Evolutionary conservation across 2,797 vertebrate genomes (phyloP), one percentile per base, ranked within the genome.

Genomic region (Lepilemur ruficaudatus): DNA sequence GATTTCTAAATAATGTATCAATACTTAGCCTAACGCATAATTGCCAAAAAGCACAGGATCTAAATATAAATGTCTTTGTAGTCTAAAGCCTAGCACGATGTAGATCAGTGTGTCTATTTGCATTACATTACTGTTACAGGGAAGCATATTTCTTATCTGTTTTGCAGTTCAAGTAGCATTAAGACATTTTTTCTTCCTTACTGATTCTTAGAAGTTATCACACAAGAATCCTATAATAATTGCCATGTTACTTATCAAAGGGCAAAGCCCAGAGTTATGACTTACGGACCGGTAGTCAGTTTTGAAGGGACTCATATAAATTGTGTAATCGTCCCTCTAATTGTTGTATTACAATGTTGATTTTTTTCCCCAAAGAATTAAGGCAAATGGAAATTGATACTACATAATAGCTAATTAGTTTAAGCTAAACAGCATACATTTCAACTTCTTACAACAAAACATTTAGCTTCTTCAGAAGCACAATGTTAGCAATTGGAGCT

Each of bases 151-250:
- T 89, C 41, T 93, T 95, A n/a, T 55, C 20, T 94, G 25, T 57
- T 67, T 95, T 82, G 7, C 57, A 67, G 41, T 41, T 96, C 81
- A n/a, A 94, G 46, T 0, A 75, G 11, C 32, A 86, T 80, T 32
- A 96, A 97, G 73, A 59, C 91, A 87, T 97, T 73, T 43, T 69
- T 93, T 89, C 97, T 55, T 96, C 93, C n/a, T 70, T 89, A 76
- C 14, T 4, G 69, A 15, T 61, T 85, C 61, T 78, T 28, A 89
- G 61, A 85, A 32, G 28, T 76, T 88, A 55, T 73, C 67, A 85
- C 2, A 63, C 72, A 83, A 97, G 98, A 96, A 55, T 63, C 72
- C 35, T 80, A 1, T 81, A 87, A 91, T 80, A 97, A 70, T 75
- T 81, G 61, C 22, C 23, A 92, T 93, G 43, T 72, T 78, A 89